Evolutionary conservation across 2,888 invertebrate species (phyloP).

Genomic region (Polyploca ridens): DNA sequence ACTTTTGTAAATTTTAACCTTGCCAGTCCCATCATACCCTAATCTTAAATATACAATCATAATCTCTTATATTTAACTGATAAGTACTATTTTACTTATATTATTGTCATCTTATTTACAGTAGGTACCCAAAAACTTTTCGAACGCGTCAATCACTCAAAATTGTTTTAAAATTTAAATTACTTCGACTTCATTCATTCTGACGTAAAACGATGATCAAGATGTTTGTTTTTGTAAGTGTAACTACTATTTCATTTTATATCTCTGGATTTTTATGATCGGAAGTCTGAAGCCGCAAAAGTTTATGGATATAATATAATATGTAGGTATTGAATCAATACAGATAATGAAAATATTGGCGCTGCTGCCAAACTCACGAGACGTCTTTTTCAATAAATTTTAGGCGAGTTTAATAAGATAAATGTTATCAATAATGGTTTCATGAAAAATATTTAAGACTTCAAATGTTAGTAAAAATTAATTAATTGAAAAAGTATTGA

Average conservation of each 20-base stretch:
- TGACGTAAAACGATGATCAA: neutral
- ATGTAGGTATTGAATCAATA: neutral
- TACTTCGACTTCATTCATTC: neutral
- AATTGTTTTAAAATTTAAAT: no score
- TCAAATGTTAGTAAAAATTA: neutral
- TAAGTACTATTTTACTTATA: no score
- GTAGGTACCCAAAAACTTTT: neutral
- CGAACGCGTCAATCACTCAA: no score
- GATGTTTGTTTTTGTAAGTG: neutral
- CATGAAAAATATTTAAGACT: neutral
- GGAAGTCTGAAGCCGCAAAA: neutral
- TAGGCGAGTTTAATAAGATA: no score
- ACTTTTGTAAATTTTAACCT: no score
- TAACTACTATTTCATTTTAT: neutral
- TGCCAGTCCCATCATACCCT: no score
- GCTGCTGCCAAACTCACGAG: neutral
- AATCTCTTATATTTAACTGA: no score
- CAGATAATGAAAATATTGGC: conserved; percentile 8
- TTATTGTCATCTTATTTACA: no score
- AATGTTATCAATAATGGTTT: neutral
- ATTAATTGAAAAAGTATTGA: no score
- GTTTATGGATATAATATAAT: neutral
- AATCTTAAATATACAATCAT: no score
- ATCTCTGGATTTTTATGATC: neutral
- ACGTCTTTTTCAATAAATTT: neutral